A percentile compares a stretch with the other conserved stretches of the same genome.
phyloP scores from a whole-genome alignment of 2,113 vertebrate species.

The Gymnogyps californianus region DNA sequence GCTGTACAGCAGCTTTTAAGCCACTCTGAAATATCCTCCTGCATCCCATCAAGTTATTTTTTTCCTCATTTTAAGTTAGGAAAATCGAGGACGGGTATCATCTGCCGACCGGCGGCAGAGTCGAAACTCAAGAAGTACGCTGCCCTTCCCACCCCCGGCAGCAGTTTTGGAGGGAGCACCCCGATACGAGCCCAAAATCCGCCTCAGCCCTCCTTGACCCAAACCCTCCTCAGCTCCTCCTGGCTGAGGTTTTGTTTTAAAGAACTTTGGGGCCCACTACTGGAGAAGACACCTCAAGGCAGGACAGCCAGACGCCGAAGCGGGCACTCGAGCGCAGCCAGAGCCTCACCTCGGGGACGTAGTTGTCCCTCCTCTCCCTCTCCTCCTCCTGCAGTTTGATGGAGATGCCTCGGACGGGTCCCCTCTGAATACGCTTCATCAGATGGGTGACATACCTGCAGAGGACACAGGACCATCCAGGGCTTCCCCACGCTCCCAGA shows the following conservation, averaged over 20 bases:
- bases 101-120: fast-evolving
- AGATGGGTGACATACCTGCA: constrained; percentile 93
- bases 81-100: background rate
- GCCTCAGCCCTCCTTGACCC: fast-evolving
- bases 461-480: background rate
- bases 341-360: constrained; percentile 88
- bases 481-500: background rate
- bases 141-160: too few relatives aligned
- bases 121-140: fast-evolving
- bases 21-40: background rate
- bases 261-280: fast-evolving
- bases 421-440: constrained; percentile 97
- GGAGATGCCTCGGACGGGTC: constrained; percentile 93
- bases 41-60: fast-evolving
- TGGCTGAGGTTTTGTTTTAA: background rate
- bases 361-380: constrained; percentile 94
- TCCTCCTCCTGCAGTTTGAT: constrained; percentile 99
- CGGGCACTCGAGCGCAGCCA: fast-evolving
- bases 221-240: background rate
- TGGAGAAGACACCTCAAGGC: fast-evolving
- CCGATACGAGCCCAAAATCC: fast-evolving
- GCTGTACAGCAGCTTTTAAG: background rate
- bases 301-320: fast-evolving
- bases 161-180: background rate
- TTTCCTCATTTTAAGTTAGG: fast-evolving